Base-by-base conservation (phyloP, 2,113 vertebrate genomes). In the Phalacrocorax pelagicus region DNA sequence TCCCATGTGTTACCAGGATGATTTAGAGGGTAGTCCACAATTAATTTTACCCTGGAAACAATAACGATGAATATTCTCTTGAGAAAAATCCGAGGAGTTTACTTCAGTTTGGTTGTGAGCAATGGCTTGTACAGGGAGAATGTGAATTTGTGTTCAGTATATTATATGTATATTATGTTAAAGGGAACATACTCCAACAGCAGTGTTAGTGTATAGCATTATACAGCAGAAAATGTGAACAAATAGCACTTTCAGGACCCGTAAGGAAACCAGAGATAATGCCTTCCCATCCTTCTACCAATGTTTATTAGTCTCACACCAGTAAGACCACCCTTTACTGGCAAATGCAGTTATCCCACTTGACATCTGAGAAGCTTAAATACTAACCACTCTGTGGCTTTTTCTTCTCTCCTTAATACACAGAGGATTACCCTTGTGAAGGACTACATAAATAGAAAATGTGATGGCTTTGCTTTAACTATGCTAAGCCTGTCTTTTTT, bases 371-470 rank as follows among this genome's bases (percentile, higher is more conserved):
- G 59, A 49, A 93, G 32, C 67, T 96, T 82, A 74, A 96, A 69
- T 52, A 44, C 58, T 80, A 91, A 80, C 66, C 66, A 88, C 57
- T 44, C 44, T 66, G 69, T 77, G 54, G 11, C 36, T 94, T 93
- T 84, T 94, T 89, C 77, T 84, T 87, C 62, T 88, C 69, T 86
- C 71, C 32, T 86, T 82, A 89, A 89, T 70, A 80, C 65, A 30
- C 84, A 80, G 73, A 91, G 86, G 92, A 96, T 94, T 94, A 96
- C 54, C 81, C 89, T 91, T 85, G 91, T 90, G 78, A 89, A 95
- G 73, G 73, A 87, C 92, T 94, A 55, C 81, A 85, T 87, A 92
- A 95, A 97, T 80, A 97, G 94, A 94, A 94, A 94, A 91, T 70
- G 73, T 80, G 81, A 94, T 82, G 83, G 77, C 81, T 94, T 89